A percentile compares a stretch with the other conserved stretches of the same genome.
Conservation (phyloP, 2,888 invertebrate species). For the Eurytoma californica region DNA sequence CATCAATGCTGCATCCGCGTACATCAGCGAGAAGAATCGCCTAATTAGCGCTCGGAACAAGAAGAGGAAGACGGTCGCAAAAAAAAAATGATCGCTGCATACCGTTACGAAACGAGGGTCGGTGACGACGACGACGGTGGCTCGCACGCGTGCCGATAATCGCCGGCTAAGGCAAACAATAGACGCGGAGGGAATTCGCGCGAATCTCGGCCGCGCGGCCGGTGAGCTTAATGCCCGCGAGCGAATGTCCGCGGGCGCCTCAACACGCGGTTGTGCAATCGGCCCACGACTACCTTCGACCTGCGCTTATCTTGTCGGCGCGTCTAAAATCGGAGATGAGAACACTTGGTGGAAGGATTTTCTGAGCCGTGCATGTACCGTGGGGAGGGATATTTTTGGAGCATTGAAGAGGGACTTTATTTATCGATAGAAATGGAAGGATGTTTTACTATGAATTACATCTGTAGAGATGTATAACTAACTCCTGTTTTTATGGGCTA, state of each 20-base stretch:
- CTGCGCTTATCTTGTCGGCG: neutral
- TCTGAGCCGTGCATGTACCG: neutral
- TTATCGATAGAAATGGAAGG: neutral
- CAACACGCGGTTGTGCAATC: constrained; percentile 28
- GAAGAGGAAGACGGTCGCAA: constrained; percentile 40
- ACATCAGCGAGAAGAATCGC: neutral
- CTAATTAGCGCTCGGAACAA: constrained; percentile 25
- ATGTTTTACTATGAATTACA: too few species aligned
- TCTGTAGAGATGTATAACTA: neutral
- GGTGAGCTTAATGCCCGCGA: constrained; percentile 52
- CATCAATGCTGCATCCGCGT: neutral
- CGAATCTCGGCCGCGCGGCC: constrained; percentile 18
- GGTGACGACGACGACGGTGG: neutral
- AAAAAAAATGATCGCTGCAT: constrained; percentile 32
- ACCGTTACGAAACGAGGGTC: constrained; percentile 38
- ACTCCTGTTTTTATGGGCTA: neutral
- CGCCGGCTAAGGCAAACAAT: constrained; percentile 34
- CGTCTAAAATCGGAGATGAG: neutral
- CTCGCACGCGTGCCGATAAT: constrained; percentile 12
- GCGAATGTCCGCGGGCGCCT: neutral
- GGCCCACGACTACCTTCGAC: constrained; percentile 2
- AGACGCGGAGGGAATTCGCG: constrained; percentile 31
- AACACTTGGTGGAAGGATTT: neutral
- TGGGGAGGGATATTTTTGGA: neutral
- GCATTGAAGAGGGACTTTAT: neutral